phyloP scores from a whole-genome alignment of 1,140 invertebrate species.

The Trinorchestia longiramus region DNA sequence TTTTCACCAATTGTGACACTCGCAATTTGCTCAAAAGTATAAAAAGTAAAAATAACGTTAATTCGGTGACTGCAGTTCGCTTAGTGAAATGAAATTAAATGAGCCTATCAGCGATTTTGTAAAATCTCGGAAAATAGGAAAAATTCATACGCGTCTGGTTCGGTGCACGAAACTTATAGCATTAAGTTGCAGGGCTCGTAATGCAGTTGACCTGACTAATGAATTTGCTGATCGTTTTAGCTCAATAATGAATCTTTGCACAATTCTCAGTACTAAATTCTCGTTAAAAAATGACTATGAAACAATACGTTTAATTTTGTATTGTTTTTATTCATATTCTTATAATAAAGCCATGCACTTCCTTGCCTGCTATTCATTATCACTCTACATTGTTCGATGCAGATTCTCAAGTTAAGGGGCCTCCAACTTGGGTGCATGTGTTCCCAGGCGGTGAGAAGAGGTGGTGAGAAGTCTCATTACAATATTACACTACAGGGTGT shows the following conservation, averaged over 20 bases:
- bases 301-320: not conserved
- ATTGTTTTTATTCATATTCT: not conserved
- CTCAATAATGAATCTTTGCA: not conserved
- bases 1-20: too few species aligned
- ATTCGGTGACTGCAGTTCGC: too few species aligned
- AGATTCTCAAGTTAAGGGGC: not conserved
- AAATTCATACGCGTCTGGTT: not conserved
- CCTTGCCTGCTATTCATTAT: not conserved
- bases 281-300: not conserved
- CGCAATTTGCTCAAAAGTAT: too few species aligned
- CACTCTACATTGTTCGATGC: not conserved
- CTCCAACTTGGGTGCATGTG: too few species aligned
- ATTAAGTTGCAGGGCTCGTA: not conserved
- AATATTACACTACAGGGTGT: too few species aligned
- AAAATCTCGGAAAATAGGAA: not conserved
- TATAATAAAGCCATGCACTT: not conserved
- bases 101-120: not conserved
- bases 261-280: not conserved
- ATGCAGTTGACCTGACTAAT: not conserved
- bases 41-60: too few species aligned
- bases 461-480: too few species aligned
- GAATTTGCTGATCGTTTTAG: not conserved
- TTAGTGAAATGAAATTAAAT: too few species aligned
- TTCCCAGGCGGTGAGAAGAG: too few species aligned
- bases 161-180: not conserved